Base-by-base conservation (phyloP, 1,140 invertebrate genomes). In the Zaprionus gabonicus region DNA sequence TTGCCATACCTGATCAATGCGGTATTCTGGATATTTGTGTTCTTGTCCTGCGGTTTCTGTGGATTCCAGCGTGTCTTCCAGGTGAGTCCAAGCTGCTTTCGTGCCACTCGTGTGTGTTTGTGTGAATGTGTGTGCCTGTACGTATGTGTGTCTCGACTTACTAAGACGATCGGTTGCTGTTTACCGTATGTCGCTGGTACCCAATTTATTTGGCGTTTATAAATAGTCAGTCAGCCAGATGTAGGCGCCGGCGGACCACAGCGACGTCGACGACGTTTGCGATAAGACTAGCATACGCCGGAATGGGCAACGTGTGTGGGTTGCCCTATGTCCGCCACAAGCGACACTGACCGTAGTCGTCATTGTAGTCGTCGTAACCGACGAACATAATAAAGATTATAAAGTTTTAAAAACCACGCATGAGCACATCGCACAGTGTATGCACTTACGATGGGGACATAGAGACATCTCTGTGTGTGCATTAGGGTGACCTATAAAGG, bases 1-100 rank as follows among this genome's bases (percentile, higher is more conserved):
- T 63, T 92, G 23, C 78, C 83, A 84, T 92, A 92, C 80, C 82
- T 92, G 78, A 78, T 82, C 9, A 92, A 92, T 76, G 90, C 76
- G 4, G 72, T 92, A 10, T 92, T 92, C 58, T 92, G 91, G 91
- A 92, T 92, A 75, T 92, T 92, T 46, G 65, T 92, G 20, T 59
- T 77, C 23, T 71, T 92, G 27, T 80, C 80, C 77, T 81, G 74
- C 27, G 90, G 91, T 51, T 92, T 91, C 66, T 79, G 66, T 41
- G 82, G 78, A 53, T 92, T 92, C 60, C 82, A 87, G 53, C 80
- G 91, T 41, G 41, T 92, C 41, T 92, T 92, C 58, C 90, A 92
- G 78, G 91, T 92, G 62, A 58, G 41, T 46, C n/a, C n/a, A 9
- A 9, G 80, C 76, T 27, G 38, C 23, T 27, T 15, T 7, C 10